Base-by-base conservation (phyloP, 2,797 vertebrate species). In the Miopithecus talapoin region DNA sequence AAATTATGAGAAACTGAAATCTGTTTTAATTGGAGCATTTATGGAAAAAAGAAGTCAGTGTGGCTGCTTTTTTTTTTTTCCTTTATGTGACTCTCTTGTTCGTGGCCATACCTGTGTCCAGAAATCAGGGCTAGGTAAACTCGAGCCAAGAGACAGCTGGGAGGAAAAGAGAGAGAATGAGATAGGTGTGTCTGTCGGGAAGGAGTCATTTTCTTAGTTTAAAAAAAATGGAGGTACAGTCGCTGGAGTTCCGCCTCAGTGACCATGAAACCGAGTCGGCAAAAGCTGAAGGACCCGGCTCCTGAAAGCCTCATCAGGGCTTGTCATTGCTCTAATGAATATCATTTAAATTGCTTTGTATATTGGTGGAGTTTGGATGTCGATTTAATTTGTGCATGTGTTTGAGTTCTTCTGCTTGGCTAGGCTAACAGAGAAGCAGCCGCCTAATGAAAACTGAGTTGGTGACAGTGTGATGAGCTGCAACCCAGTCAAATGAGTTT, bases 291-390 rank as follows among this genome's bases (percentile, higher is more conserved):
- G 99, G 99, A 99, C 99, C 98, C 98, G 97, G 99, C 98, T 99
- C 99, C 99, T 99, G 99, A 99, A 99, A 99, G 99, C 99, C 99
- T 99, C 99, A 99, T 99, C 99, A 99, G 99, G 99, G 99, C 99
- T 99, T 99, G 99, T 99, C 99, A 99, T 99, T 99, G 99, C 99
- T 99, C 99, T 99, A 99, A 99, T 99, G 99, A 99, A 99, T 99
- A 99, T 99, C 99, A 99, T 99, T 99, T 99, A 99, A 99, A 99
- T 99, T 99, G 99, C 99, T 99, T 99, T 99, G 99, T 99, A 99
- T 99, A 99, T 99, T 99, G 99, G 99, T 99, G 99, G 99, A 99
- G 99, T 99, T 99, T 99, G 99, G 99, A 99, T 99, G 99, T 99
- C 99, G 99, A 99, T 99, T 99, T 99, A 99, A 99, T 99, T 99